phyloP scores from a whole-genome alignment of 2,797 vertebrate genomes.

The Vireo griseus region DNA sequence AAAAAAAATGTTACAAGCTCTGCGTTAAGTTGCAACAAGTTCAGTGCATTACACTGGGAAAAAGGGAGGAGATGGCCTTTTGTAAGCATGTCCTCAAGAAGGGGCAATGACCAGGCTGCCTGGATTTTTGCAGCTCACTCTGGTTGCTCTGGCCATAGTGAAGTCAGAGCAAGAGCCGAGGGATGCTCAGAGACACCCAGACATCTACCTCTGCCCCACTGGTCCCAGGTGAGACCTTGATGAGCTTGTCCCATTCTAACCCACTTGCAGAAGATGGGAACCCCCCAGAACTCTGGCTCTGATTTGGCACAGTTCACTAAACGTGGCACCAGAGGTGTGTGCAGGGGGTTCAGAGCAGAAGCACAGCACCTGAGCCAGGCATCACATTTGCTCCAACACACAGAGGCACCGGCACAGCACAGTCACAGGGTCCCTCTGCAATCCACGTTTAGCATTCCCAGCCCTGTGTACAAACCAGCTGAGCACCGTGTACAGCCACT shows the following conservation, averaged over 20 bases:
- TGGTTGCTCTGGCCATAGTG: accelerated
- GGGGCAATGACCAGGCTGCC: too few relatives aligned
- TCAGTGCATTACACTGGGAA: not conserved
- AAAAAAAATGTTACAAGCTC: not conserved
- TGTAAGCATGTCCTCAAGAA: accelerated
- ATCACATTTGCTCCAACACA: accelerated
- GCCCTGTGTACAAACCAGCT: accelerated
- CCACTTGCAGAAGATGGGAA: accelerated
- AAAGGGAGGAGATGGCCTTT: not conserved
- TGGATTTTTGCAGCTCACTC: not conserved
- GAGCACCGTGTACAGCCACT: accelerated
- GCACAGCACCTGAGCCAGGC: not conserved
- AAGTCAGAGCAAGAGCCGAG: not conserved
- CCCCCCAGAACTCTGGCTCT: accelerated
- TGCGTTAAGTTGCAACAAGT: not conserved
- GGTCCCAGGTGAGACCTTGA: accelerated
- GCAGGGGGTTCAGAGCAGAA: not conserved
- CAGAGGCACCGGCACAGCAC: not conserved
- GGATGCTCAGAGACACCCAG: not conserved
- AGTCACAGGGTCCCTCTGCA: not conserved
- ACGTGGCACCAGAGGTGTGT: accelerated
- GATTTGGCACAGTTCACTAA: accelerated
- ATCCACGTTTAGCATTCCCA: accelerated
- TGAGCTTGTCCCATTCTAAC: not conserved
- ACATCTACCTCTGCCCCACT: accelerated